Base-by-base conservation (phyloP, 1,140 invertebrate species). In the Drosophila subobscura region DNA sequence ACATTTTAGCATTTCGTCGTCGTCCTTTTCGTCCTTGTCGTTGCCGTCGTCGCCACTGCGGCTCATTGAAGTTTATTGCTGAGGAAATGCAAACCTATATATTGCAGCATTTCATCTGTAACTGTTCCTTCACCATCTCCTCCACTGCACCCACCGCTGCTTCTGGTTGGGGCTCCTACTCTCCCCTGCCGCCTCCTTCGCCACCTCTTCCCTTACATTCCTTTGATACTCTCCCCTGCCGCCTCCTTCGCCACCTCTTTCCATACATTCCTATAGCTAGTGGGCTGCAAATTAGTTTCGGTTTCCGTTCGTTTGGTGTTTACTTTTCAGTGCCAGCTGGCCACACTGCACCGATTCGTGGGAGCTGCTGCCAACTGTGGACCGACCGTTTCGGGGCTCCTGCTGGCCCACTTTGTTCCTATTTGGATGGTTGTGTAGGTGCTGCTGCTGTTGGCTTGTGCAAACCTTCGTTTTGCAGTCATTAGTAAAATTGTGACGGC, bases 61-160 rank as follows among this genome's bases (percentile, higher is more conserved):
- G 59, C 72, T 77, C 81, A 85, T 86, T 85, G 68, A 66, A 77
- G 77, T 81, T 85, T 85, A 85, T 86, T 77, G 81, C 81, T 81
- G 63, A 63, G 73, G 65, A 86, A 80, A 86, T 71, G 81, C 81
- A 85, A 85, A 86, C 81, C 51, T 63, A 83, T 83, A 83, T 74
- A 73, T 85, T 85, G 68, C 72, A 63, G 60, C 51, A 86, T 86
- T 80, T 72, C 42, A 44, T 42, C 33, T 55, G 41, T 37, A 44
- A 42, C 40, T 25, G 10, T 12, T 42, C 5, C 23, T 55, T 51
- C 50, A 67, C 45, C 80, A 66, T 68, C 68, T 55, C 61, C 52
- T 57, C 61, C 68, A 59, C 50, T 42, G 61, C 29, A 5, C 12
- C 58, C 12, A 23, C 27, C 23, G 52, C 65, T n/a, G 61, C 40